A percentile compares a stretch with the other conserved stretches of the same genome.
Conservation (phyloP, 2,888 invertebrate genomes). For the Heliconius charithonia region DNA sequence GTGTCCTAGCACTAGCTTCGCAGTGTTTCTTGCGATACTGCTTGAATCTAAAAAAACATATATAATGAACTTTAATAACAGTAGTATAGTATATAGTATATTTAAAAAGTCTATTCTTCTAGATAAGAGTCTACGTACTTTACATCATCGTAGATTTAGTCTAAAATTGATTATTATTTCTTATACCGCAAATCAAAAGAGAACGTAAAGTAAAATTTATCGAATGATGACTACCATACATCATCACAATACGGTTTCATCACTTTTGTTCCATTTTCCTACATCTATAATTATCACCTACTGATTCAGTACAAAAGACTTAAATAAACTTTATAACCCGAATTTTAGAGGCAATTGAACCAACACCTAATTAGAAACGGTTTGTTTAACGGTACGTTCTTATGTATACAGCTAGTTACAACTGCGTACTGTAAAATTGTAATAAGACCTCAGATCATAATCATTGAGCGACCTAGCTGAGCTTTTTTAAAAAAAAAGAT, state of each 20-base stretch:
- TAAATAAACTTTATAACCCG: conserved; percentile 27
- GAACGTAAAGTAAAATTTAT: neutral
- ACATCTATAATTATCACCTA: conserved; percentile 16
- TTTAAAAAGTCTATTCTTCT: too few species aligned
- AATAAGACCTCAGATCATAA: neutral
- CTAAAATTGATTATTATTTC: neutral
- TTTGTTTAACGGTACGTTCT: conserved; percentile 35
- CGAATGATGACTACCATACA: neutral
- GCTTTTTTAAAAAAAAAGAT: neutral
- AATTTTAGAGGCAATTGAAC: conserved; percentile 32
- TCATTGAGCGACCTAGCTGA: neutral
- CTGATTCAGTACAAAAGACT: conserved; percentile 4
- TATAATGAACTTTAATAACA: neutral
- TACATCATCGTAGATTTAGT: neutral
- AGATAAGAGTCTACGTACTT: too few species aligned
- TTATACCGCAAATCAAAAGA: neutral
- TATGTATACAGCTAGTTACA: neutral
- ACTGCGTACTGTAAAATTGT: neutral
- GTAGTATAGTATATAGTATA: too few species aligned
- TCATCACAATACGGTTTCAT: neutral
- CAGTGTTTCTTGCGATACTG: neutral
- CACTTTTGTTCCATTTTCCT: conserved; percentile 15
- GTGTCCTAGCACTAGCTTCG: neutral
- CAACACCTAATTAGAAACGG: conserved; percentile 39
- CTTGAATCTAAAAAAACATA: neutral